Base-by-base conservation (phyloP, 2,888 invertebrate genomes). In the Apodemia duryi region DNA sequence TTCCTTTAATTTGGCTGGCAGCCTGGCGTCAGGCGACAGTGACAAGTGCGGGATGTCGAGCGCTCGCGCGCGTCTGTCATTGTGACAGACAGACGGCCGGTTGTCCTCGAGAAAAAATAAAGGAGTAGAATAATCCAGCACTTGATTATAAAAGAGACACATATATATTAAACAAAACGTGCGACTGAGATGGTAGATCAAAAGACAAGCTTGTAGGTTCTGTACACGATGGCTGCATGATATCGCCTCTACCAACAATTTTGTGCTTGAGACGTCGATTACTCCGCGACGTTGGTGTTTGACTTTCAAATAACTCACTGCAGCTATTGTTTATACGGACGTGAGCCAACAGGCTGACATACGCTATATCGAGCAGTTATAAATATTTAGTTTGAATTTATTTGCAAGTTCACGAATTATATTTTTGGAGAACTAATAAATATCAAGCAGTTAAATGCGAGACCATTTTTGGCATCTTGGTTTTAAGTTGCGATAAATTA, bases 221-320 rank as follows among this genome's bases (percentile, higher is more conserved):
- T 76, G 75, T 75, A 74, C 72, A 75, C 75, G 79, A 79, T 77
- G 77, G 73, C 72, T 66, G 75, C 78, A 75, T 80, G 81, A 82
- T 80, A 79, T 77, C 74, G 73, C 68, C 74, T 77, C 74, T 75
- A 79, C 78, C 77, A 78, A 79, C 77, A 75, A 80, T 81, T 79
- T 78, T 74, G 82, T 81, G 81, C 80, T 85, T 83, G 82, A 84
- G 83, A 85, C 79, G 83, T 85, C 83, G 83, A 86, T 86, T 86
- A 83, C 83, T 79, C 75, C 74, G 75, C 74, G 73, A 74, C 62
- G 71, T 70, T 75, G 78, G 79, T 81, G 79, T 83, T 86, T 84
- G 84, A 84, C 80, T 86, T 86, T 84, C 81, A 84, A 86, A 85
- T 86, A 80, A 75, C 76, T 75, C 71, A 70, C 75, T 68, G 69